These are phyloP conservation scores for Cylloceria caligata DNA, from an alignment of 2,888 invertebrate genomes.

Conservation along the genomic window DNA sequence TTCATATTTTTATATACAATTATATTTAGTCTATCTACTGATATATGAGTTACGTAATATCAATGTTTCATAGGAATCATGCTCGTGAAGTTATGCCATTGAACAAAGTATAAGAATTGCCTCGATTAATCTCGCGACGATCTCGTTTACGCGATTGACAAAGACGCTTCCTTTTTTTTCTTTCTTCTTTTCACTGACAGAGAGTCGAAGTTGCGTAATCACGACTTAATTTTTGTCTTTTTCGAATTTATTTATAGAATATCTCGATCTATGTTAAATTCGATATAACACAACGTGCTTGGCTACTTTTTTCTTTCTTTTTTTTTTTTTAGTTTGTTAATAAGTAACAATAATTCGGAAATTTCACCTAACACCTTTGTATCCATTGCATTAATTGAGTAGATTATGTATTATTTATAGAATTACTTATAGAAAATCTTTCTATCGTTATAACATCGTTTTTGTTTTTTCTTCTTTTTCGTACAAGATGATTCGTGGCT, in stretches of 20 bases:
- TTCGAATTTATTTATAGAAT: slow-evolving; percentile 25
- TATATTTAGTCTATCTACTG: slow-evolving; percentile 44
- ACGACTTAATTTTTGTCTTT: slow-evolving; percentile 3
- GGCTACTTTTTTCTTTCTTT: slow-evolving; percentile 61
- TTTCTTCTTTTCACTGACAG: neutral
- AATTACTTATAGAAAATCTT: slow-evolving; percentile 55
- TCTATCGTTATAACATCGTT: slow-evolving; percentile 35
- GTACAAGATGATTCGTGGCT: slow-evolving; percentile 18
- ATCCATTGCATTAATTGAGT: slow-evolving; percentile 8
- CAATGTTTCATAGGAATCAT: slow-evolving; percentile 58
- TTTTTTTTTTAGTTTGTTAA: slow-evolving; percentile 47
- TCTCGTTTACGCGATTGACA: slow-evolving; percentile 32
- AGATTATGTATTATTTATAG: slow-evolving; percentile 11
- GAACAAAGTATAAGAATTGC: slow-evolving; percentile 22
- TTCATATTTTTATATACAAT: slow-evolving; percentile 59
- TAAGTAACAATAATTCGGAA: slow-evolving; percentile 45
- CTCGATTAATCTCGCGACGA: slow-evolving; percentile 9
- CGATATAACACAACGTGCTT: slow-evolving; percentile 58
- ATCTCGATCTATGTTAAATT: slow-evolving; percentile 44
- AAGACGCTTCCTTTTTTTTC: slow-evolving; percentile 4
- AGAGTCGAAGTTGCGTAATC: neutral
- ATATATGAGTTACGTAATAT: slow-evolving; percentile 66
- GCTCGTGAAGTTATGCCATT: slow-evolving; percentile 29
- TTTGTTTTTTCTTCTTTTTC: neutral
- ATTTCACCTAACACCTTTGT: slow-evolving; percentile 35